Evolutionary conservation across 2,888 invertebrate species (phyloP).

Genomic region (Nebria brevicollis): DNA sequence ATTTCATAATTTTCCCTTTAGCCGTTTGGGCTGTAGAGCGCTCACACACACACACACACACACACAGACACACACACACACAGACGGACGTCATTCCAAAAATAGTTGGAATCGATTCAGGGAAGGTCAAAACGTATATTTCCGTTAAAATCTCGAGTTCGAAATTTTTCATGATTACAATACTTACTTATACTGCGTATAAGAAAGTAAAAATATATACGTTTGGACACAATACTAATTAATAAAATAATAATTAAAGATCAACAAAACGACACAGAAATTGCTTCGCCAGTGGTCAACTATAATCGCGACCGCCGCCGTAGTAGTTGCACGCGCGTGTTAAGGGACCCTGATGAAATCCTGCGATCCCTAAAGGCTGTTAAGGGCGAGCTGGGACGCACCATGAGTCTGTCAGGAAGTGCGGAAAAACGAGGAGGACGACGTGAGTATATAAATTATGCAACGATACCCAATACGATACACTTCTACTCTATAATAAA

Average conservation of each 20-base stretch:
- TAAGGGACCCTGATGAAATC: slow-evolving; percentile 85
- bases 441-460: slow-evolving; percentile 69
- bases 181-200: no score
- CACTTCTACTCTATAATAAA: background rate
- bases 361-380: slow-evolving; percentile 83
- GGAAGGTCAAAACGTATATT: no score
- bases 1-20: no score
- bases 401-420: slow-evolving; percentile 81
- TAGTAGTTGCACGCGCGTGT: slow-evolving; percentile 79
- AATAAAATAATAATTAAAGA: background rate
- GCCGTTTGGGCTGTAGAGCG: no score
- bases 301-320: slow-evolving; percentile 78
- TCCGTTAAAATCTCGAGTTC: no score
- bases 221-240: no score
- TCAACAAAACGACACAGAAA: slow-evolving; percentile 55
- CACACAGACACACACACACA: no score
- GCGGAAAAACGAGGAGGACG: slow-evolving; percentile 71
- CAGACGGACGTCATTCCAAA: no score
- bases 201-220: no score
- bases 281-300: slow-evolving; percentile 65
- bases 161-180: no score
- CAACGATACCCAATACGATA: background rate
- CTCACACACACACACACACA: no score
- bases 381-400: slow-evolving; percentile 83
- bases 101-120: no score